A percentile compares a stretch with the other conserved stretches of the same genome.
These are phyloP conservation scores for Hirtodrosophila duncani DNA, from an alignment of 2,888 invertebrate genomes.

Conservation along the genomic window DNA sequence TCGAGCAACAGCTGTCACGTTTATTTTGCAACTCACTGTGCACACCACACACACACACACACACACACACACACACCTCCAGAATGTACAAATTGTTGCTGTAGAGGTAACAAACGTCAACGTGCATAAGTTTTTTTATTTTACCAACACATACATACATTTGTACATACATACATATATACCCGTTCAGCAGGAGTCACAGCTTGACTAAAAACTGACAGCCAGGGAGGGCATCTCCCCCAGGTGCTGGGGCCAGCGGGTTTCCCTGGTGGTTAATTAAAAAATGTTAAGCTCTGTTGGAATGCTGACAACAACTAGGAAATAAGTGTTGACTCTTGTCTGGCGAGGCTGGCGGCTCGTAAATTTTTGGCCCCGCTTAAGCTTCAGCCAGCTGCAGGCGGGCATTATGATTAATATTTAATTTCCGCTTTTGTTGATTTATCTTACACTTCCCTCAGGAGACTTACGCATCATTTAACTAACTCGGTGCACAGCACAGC, in stretches of 20 bases:
- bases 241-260: not conserved
- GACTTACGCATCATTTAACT: constrained; percentile 52
- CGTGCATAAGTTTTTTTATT: constrained; percentile 44
- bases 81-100: constrained; percentile 57
- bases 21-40: constrained; percentile 13
- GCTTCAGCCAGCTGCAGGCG: constrained; percentile 21
- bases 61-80: not conserved
- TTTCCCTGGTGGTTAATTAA: constrained; percentile 61
- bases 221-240: constrained; percentile 35
- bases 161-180: constrained; percentile 40
- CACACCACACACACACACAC: constrained; percentile 11
- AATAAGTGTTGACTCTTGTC: too few species aligned
- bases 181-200: not conserved
- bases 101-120: constrained; percentile 67
- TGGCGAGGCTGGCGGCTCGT: too few species aligned
- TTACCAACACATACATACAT: too few species aligned
- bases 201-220: constrained; percentile 19
- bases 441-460: constrained; percentile 30
- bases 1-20: constrained; percentile 65
- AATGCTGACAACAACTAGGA: constrained; percentile 8
- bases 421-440: constrained; percentile 34
- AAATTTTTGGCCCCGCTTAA: constrained; percentile 1
- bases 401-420: constrained; percentile 45
- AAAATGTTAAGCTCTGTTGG: constrained; percentile 32
- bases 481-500: too few species aligned